Evolutionary conservation across 2,113 vertebrate species (phyloP).

Genomic region (Candoia aspera): DNA sequence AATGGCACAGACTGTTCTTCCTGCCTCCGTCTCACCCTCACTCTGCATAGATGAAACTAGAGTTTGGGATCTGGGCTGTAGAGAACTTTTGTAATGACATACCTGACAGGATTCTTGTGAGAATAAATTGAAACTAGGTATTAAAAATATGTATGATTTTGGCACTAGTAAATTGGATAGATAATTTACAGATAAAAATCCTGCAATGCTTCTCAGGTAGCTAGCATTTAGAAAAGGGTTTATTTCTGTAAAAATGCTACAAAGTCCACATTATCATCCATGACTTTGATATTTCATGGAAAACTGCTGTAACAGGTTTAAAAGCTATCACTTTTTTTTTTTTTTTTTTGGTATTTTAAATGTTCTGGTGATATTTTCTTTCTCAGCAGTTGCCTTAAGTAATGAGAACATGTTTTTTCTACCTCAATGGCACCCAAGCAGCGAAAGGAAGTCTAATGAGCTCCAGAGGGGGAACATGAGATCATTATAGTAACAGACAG

Average conservation of each 20-base stretch:
- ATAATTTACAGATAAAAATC: background rate
- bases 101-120: background rate
- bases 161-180: too few species aligned
- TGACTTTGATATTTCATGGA: background rate
- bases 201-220: background rate
- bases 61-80: background rate
- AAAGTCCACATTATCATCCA: background rate
- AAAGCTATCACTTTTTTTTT: too few species aligned
- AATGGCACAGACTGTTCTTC: background rate
- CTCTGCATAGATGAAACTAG: background rate
- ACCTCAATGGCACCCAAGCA: too few species aligned
- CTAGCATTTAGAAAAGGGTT: too few species aligned
- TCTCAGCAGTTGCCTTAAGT: too few species aligned
- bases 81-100: background rate
- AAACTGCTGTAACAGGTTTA: background rate
- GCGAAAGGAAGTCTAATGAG: too few species aligned
- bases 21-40: background rate
- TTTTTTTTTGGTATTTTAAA: too few species aligned
- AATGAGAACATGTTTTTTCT: too few species aligned
- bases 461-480: too few species aligned
- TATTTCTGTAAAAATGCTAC: background rate
- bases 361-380: too few species aligned
- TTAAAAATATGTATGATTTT: too few species aligned
- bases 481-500: too few species aligned
- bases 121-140: background rate